These are phyloP conservation scores for Erpobdella octoculata DNA, from an alignment of 2,888 invertebrate genomes.

Conservation along the genomic window DNA sequence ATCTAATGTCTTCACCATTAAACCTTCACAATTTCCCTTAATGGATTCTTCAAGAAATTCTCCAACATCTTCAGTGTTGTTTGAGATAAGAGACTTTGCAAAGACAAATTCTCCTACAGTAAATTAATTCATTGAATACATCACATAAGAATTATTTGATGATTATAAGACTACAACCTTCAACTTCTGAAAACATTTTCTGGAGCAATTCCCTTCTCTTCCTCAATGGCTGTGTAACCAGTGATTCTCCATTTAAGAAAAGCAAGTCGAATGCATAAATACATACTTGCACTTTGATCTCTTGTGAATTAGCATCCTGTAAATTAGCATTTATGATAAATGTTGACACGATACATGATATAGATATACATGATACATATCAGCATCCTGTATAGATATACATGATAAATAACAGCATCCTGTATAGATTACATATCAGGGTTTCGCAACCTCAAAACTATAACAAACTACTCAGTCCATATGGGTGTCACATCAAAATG, in stretches of 20 bases:
- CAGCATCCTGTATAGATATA: not conserved
- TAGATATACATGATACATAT: not conserved
- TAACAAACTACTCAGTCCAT: too few species aligned
- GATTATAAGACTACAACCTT: conserved; percentile 54
- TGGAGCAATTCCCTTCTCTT: conserved; percentile 67
- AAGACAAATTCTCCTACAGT: not conserved
- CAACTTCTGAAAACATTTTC: conserved; percentile 54
- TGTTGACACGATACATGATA: not conserved
- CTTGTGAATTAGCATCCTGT: conserved; percentile 66
- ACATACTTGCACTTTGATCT: conserved; percentile 81
- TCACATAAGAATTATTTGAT: not conserved
- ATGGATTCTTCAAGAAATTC: conserved; percentile 87
- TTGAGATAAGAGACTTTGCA: conserved; percentile 61
- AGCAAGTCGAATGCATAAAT: conserved; percentile 93
- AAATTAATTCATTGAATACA: not conserved
- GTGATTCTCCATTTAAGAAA: conserved; percentile 75
- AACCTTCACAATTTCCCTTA: conserved; percentile 91
- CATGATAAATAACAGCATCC: not conserved
- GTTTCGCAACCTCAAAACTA: not conserved
- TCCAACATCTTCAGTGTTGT: conserved; percentile 80
- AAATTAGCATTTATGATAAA: conserved; percentile 25
- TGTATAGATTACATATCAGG: not conserved
- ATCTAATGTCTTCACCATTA: conserved; percentile 92
- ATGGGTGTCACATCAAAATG: too few species aligned
- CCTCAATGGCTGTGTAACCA: conserved; percentile 70